phyloP scores from a whole-genome alignment of 2,113 vertebrate genomes.

The Illadopsis cleaveri region DNA sequence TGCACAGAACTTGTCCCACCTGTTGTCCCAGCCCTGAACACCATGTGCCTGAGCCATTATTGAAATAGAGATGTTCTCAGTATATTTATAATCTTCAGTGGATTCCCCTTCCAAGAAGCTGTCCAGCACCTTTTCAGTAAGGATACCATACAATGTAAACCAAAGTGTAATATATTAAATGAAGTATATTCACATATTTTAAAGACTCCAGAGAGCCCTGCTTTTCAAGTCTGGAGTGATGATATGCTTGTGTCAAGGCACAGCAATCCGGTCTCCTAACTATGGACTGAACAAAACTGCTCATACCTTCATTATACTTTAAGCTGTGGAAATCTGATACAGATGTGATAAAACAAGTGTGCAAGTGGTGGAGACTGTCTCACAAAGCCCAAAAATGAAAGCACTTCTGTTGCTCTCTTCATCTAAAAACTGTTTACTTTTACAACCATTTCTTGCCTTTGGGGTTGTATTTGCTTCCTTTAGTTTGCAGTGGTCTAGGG shows the following conservation, averaged over 20 bases:
- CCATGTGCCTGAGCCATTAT: not conserved
- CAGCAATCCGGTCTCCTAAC: not conserved
- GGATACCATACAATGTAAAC: not conserved
- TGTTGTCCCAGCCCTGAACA: not conserved
- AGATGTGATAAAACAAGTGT: not conserved
- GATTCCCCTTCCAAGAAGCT: not conserved
- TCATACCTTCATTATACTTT: not conserved
- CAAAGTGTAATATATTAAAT: not conserved
- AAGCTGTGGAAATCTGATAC: not conserved
- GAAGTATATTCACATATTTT: not conserved
- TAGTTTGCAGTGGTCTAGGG: not conserved
- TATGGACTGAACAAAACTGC: not conserved
- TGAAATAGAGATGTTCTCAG: not conserved
- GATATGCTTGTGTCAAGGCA: not conserved
- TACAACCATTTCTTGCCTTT: not conserved
- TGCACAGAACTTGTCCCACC: rapidly evolving
- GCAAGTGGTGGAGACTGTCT: not conserved
- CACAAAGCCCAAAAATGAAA: not conserved
- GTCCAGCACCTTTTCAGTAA: not conserved
- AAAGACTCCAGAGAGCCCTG: not conserved
- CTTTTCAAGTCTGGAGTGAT: not conserved
- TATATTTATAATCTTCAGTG: not conserved
- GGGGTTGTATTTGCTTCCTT: not conserved
- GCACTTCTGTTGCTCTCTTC: not conserved
- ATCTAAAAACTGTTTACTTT: not conserved